phyloP scores from a whole-genome alignment of 2,888 invertebrate species.

The Volucella inanis region DNA sequence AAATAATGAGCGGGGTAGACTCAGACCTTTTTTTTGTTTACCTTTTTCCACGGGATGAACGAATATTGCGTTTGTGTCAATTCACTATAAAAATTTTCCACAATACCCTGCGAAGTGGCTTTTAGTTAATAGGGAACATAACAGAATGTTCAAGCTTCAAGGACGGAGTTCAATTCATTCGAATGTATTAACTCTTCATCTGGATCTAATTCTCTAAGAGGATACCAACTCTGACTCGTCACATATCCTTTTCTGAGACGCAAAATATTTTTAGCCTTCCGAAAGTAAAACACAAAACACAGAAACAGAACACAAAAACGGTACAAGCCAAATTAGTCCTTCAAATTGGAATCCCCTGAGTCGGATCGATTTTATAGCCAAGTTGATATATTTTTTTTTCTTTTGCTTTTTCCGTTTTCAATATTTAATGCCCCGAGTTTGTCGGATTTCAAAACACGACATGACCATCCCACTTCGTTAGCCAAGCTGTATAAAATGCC shows the following conservation, averaged over 20 bases:
- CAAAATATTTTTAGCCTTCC: too few relatives aligned
- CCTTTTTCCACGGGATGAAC: background rate
- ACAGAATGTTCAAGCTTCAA: conserved; percentile 5
- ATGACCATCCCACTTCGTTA: conserved; percentile 7
- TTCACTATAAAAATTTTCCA: too few relatives aligned
- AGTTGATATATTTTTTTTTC: background rate
- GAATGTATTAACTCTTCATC: too few relatives aligned
- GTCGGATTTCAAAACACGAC: conserved; percentile 17
- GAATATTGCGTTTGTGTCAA: background rate
- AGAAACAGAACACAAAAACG: too few relatives aligned
- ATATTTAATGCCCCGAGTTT: conserved; percentile 29
- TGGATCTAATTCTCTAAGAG: too few relatives aligned
- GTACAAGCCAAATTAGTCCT: too few relatives aligned
- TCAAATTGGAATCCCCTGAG: background rate
- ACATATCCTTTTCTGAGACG: too few relatives aligned
- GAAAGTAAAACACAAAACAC: background rate
- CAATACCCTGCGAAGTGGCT: conserved; percentile 2
- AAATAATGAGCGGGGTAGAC: background rate
- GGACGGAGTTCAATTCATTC: background rate
- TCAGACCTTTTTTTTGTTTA: background rate
- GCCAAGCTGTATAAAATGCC: background rate
- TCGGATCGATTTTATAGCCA: conserved; percentile 41
- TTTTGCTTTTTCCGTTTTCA: background rate
- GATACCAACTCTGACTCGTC: too few relatives aligned
- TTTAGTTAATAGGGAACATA: conserved; percentile 45